These are phyloP conservation scores for Valencia hispanica DNA, from an alignment of 2,797 vertebrate genomes.

Conservation along the genomic window DNA sequence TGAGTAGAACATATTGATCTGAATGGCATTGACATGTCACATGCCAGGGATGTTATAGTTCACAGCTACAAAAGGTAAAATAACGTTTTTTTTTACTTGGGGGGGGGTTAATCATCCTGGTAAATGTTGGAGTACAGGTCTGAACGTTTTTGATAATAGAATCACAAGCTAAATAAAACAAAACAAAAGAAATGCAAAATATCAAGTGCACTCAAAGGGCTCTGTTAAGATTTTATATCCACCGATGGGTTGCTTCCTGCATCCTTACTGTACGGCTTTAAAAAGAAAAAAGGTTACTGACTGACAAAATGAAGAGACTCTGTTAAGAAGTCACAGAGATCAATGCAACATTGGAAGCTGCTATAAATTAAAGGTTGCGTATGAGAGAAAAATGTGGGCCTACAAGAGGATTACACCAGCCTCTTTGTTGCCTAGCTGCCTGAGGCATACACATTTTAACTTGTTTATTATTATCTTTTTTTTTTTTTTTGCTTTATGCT, in stretches of 20 bases:
- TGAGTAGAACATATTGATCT: not conserved
- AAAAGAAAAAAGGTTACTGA: conserved; percentile 24
- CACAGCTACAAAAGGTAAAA: not conserved
- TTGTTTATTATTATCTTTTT: not conserved
- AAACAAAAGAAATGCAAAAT: not conserved
- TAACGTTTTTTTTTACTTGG: not conserved
- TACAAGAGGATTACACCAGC: conserved; percentile 1
- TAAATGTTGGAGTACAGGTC: not conserved
- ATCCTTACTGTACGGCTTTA: not conserved
- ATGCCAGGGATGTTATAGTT: not conserved
- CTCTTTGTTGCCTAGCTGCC: not conserved
- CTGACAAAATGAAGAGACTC: conserved; percentile 15
- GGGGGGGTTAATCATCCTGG: not conserved
- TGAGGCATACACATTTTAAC: not conserved
- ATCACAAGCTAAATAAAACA: not conserved
- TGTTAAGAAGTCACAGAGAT: not conserved
- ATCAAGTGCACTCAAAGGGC: not conserved
- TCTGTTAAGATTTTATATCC: not conserved
- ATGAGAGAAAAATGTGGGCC: not conserved
- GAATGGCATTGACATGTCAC: not conserved
- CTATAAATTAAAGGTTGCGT: not conserved
- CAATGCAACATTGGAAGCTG: not conserved
- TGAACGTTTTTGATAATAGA: not conserved
- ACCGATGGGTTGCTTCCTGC: not conserved
- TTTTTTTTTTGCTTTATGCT: not conserved